A percentile compares a stretch with the other conserved stretches of the same genome.
phyloP scores from a whole-genome alignment of 2,797 vertebrate genomes.

The Pangasius macronema region DNA sequence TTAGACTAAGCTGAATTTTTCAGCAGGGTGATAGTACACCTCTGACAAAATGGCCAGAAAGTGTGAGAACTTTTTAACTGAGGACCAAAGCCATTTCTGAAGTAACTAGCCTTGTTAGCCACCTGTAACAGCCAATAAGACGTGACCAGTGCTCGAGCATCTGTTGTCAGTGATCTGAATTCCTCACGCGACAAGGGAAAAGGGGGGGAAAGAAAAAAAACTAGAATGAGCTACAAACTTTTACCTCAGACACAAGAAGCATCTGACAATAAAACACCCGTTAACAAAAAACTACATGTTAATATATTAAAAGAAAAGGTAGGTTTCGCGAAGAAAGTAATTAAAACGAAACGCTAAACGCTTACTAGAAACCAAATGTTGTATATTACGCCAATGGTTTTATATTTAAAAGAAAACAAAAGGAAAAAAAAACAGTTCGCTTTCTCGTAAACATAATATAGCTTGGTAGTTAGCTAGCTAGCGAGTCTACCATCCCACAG shows the following conservation, averaged over 20 bases:
- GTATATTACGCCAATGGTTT: background rate
- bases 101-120: background rate
- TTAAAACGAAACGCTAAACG: background rate
- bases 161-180: background rate
- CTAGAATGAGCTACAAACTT: background rate
- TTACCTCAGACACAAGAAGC: constrained; percentile 17
- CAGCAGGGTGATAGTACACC: background rate
- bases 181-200: background rate
- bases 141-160: background rate
- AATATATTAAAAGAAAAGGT: background rate
- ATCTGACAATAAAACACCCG: background rate
- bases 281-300: background rate
- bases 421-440: background rate
- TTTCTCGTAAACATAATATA: background rate
- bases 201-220: too few relatives aligned
- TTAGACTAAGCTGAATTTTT: background rate
- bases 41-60: background rate
- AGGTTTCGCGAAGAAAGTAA: background rate
- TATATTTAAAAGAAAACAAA: background rate
- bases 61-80: background rate
- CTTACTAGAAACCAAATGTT: background rate
- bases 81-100: background rate
- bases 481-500: background rate
- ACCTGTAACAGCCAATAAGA: background rate
- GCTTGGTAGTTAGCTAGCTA: background rate